phyloP scores from a whole-genome alignment of 2,888 invertebrate species.

The Spodoptera picta region DNA sequence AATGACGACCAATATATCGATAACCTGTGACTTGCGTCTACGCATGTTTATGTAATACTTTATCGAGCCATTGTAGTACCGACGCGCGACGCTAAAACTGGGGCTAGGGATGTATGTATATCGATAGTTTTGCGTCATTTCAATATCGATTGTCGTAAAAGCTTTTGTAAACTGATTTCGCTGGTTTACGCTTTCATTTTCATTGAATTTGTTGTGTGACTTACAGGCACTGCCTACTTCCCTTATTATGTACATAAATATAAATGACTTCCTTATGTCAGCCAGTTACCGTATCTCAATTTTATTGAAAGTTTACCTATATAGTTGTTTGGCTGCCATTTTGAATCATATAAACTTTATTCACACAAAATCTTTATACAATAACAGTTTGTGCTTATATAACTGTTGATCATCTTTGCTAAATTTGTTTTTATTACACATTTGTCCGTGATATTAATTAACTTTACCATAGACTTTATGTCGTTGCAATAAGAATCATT shows the following conservation, averaged over 20 bases:
- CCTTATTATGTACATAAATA: too few species aligned
- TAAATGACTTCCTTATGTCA: too few species aligned
- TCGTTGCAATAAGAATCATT: too few species aligned
- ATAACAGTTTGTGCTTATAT: slow-evolving; percentile 42
- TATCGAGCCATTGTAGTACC: slow-evolving; percentile 57
- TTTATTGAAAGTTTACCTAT: background rate
- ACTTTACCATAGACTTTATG: too few species aligned
- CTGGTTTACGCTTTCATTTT: too few species aligned
- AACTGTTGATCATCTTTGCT: slow-evolving; percentile 42
- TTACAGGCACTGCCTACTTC: too few species aligned
- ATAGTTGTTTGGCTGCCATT: slow-evolving; percentile 2
- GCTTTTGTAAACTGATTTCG: background rate
- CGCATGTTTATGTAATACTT: slow-evolving; percentile 49
- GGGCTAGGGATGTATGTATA: slow-evolving; percentile 37
- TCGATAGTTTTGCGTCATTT: slow-evolving; percentile 18
- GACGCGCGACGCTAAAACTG: slow-evolving; percentile 30
- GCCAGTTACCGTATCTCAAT: background rate
- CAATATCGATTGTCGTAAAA: background rate
- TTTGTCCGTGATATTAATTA: too few species aligned
- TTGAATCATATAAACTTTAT: slow-evolving; percentile 14
- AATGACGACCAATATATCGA: slow-evolving; percentile 51
- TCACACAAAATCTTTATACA: slow-evolving; percentile 9
- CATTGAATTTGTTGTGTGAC: too few species aligned
- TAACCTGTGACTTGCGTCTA: slow-evolving; percentile 54
- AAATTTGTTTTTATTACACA: slow-evolving; percentile 20